Percentiles rank a stretch among this genome's conserved stretches.
These are phyloP conservation scores for Pseudorhiza aurosa DNA, from an alignment of 30 jellyfish, hydroid and myxozoan species.

Conservation along the genomic window DNA sequence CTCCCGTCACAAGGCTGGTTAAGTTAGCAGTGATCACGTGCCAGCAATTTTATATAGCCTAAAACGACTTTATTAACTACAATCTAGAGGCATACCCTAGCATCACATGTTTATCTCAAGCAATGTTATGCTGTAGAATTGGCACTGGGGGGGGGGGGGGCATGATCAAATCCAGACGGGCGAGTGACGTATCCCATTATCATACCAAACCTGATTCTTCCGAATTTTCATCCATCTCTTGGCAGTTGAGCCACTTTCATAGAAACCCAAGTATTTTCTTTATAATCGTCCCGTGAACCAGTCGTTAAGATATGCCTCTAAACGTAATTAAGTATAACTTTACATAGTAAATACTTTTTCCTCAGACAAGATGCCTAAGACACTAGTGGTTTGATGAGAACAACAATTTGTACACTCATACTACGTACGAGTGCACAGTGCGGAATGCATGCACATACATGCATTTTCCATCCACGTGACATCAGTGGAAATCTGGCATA, in stretches of 20 bases:
- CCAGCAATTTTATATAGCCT: neutral
- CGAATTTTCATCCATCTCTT: too few relatives aligned
- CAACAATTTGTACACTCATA: conserved; percentile 73
- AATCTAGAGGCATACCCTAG: neutral
- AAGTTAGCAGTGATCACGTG: too few relatives aligned
- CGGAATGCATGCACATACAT: conserved; percentile 18
- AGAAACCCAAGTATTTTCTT: too few relatives aligned
- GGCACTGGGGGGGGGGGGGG: too few relatives aligned
- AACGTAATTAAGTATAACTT: conserved; percentile 18
- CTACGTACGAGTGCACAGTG: conserved; percentile 50
- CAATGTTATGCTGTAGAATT: too few relatives aligned
- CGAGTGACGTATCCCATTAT: too few relatives aligned
- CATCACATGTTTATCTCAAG: too few relatives aligned
- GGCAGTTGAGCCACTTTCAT: too few relatives aligned
- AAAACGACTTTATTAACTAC: neutral
- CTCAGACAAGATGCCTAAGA: conserved; percentile 66
- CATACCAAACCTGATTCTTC: too few relatives aligned
- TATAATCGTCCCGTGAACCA: too few relatives aligned
- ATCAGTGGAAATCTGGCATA: conserved; percentile 37
- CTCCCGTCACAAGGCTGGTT: too few relatives aligned
- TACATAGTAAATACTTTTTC: conserved; percentile 75
- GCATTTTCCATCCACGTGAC: conserved; percentile 23
- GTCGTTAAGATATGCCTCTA: conserved; percentile 18
- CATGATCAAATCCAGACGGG: too few relatives aligned
- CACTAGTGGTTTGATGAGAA: conserved; percentile 58